These are phyloP conservation scores for Acanthosepion esculentum DNA, from an alignment of 2,888 invertebrate species.

Conservation along the genomic window DNA sequence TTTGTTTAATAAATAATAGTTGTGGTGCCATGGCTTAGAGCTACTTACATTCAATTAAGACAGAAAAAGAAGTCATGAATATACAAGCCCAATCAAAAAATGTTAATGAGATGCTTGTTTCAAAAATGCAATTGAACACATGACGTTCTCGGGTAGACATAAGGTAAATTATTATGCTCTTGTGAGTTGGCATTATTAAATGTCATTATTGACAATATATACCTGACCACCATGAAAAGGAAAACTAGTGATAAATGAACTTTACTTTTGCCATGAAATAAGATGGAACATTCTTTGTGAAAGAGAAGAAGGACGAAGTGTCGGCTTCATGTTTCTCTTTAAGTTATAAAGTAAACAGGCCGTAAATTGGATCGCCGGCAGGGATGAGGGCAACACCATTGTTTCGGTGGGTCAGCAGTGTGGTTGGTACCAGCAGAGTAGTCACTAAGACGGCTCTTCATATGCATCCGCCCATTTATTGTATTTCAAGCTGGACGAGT, in stretches of 20 bases:
- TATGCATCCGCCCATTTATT: background rate
- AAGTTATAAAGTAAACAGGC: slow-evolving; percentile 1
- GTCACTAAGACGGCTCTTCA: background rate
- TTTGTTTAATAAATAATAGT: no score
- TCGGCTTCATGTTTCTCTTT: background rate
- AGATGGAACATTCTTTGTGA: background rate
- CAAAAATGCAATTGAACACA: no score
- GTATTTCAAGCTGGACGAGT: background rate
- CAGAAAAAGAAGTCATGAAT: no score
- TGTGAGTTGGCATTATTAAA: background rate
- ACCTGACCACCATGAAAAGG: background rate
- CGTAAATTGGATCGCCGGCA: background rate
- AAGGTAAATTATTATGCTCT: background rate
- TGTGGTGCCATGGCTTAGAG: no score
- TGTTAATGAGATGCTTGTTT: no score
- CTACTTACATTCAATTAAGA: no score
- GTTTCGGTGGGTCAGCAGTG: background rate
- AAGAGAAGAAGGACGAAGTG: background rate
- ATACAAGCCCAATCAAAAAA: no score
- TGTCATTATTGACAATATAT: background rate
- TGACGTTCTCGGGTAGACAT: no score
- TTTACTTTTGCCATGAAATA: background rate
- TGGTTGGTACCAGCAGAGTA: slow-evolving; percentile 6
- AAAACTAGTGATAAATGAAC: background rate
- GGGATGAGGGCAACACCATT: background rate